Evolutionary conservation across 2,797 vertebrate species (phyloP).

Genomic region (Intellagama lesueurii): DNA sequence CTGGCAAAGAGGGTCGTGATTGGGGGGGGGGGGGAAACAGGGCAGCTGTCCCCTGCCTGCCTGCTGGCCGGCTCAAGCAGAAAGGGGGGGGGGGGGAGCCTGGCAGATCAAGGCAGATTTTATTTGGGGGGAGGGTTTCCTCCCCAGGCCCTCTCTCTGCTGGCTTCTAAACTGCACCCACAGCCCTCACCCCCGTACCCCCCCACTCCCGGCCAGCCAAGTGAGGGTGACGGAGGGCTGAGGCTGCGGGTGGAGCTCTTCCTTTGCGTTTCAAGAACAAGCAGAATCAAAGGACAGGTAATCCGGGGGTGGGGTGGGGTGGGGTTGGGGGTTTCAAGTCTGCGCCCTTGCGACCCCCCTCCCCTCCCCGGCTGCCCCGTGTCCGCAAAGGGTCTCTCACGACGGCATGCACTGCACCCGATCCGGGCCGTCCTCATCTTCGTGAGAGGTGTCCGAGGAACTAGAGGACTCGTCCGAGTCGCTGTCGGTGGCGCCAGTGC

Average conservation of each 20-base stretch:
- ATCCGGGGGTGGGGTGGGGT: neutral
- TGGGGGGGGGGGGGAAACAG: neutral
- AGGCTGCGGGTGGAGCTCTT: neutral
- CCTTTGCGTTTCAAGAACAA: constrained; percentile 47
- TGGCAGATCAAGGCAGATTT: too few species aligned
- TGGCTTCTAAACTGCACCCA: neutral
- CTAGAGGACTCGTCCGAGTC: constrained; percentile 94
- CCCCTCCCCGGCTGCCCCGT: neutral
- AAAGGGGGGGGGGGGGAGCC: neutral
- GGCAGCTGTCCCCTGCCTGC: too few species aligned
- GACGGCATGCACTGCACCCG: constrained; percentile 98
- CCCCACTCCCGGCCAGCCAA: neutral
- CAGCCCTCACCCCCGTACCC: neutral
- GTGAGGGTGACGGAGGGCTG: neutral
- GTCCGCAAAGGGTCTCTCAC: constrained; percentile 76
- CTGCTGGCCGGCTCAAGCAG: neutral
- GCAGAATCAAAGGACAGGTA: constrained; percentile 33
- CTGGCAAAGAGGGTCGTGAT: neutral
- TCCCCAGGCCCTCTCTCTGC: neutral
- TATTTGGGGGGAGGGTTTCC: neutral
- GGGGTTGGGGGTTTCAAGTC: constrained; percentile 23
- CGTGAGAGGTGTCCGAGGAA: constrained; percentile 91
- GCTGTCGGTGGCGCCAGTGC: constrained; percentile 81
- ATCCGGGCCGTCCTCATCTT: constrained; percentile 92
- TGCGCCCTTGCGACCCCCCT: constrained; percentile 26